Evolutionary conservation across 2,113 vertebrate genomes (phyloP), one percentile per base, ranked within the genome.

Genomic region (Gymnocephalus cernua): DNA sequence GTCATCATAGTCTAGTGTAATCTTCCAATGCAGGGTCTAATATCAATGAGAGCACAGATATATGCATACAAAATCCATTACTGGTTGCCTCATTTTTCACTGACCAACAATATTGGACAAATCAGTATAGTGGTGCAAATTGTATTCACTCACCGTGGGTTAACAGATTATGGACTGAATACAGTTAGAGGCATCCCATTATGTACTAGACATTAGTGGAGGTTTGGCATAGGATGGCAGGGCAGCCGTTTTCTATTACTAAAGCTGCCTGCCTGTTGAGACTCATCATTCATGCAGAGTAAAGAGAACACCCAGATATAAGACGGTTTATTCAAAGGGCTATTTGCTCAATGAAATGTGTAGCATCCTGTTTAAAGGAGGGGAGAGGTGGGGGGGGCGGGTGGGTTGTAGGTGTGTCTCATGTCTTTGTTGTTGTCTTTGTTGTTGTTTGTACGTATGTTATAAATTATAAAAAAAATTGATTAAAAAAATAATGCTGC

Each of bases 1-100:
- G 77, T 90, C 88, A 88, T 86, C 64, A 68, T 19, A 62, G 74
- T 88, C 70, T 79, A 72, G 58, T 86, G 79, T 79, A 83, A 89
- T 89, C 77, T 80, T 72, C 72, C 48, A 51, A 70, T 73, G 68
- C 86, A 76, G 41, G 29, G 58, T 58, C 67, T 65, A 71, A 81
- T 80, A 84, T 85, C 76, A 85, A 76, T 65, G 66, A 85, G 67
- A 75, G 61, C 56, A 57, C 72, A 71, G 77, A 68, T 66, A 63
- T 32, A 84, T 72, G 73, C 78, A 70, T 74, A 82, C 73, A 62
- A 75, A 85, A 83, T 32, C 58, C 58, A 87, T 87, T 86, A 83
- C 15, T 45, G 54, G 4, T 45, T 18, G 38, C 53, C 35, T 77
- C 58, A 57, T 90, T 86, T 66, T 62, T 87, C 68, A 86, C 56